phyloP scores from a whole-genome alignment of 2,113 vertebrate genomes.

The Elachura formosa region DNA sequence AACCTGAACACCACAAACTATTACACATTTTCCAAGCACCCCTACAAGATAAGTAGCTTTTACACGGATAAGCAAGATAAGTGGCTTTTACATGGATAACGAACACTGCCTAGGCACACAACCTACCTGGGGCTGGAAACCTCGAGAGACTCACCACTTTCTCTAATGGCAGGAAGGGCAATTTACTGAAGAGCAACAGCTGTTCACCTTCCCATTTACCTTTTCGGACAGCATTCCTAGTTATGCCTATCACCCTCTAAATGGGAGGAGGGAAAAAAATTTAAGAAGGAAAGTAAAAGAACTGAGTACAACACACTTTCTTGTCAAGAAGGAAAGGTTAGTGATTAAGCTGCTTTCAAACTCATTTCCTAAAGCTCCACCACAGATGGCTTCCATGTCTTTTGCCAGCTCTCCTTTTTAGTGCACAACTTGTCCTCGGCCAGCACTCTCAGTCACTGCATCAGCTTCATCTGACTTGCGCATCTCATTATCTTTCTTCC shows the following conservation, averaged over 20 bases:
- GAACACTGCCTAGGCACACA: not conserved
- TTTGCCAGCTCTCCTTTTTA: not conserved
- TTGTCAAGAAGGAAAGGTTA: not conserved
- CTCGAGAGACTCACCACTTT: not conserved
- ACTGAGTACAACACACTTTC: not conserved
- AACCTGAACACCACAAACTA: not conserved
- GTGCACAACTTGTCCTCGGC: not conserved
- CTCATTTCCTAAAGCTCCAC: not conserved
- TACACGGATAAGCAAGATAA: not conserved
- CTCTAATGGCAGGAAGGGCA: not conserved
- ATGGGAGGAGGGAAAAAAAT: not conserved
- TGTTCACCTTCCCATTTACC: not conserved
- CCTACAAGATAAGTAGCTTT: not conserved
- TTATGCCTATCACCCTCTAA: not conserved
- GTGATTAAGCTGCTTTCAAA: not conserved
- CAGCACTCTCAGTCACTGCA: not conserved
- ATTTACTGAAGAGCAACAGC: not conserved
- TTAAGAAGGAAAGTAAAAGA: not conserved
- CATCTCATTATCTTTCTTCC: not conserved
- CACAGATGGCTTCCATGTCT: not conserved
- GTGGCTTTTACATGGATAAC: not conserved
- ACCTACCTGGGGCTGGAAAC: not conserved
- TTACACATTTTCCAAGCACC: not conserved
- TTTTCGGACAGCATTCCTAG: not conserved
- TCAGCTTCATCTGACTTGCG: not conserved